Evolutionary conservation across 1,140 invertebrate species (phyloP), one percentile per base, ranked within the genome.

Genomic region (Diuraphis noxia): DNA sequence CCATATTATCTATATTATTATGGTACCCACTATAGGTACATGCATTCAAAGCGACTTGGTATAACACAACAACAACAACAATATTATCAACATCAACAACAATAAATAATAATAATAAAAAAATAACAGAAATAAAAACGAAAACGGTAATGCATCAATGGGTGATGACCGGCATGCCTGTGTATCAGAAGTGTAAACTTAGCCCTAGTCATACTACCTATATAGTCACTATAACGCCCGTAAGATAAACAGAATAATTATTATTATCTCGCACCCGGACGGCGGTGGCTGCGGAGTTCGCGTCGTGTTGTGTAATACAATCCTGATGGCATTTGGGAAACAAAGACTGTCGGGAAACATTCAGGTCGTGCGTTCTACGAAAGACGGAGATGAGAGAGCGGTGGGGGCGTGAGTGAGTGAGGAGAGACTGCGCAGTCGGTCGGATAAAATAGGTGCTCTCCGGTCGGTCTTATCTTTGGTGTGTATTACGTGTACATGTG

Each of bases 241-340:
- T 85, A 85, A 85, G 46, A 85, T 52, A 86, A 86, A 86, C 85
- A 38, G 46, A 23, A 86, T 86, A 52, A 86, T 86, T 36, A 86
- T 86, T 52, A 86, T 86, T 49, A 86, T 49, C 43, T 86, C 30
- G 84, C 84, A 49, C 43, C 84, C 19, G 43, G 43, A 21, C 8
- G 79, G 79, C 30, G 82, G 82, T n/a, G 41, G 19, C n/a, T 34
- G 19, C n/a, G 43, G 36, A 34, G 46, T 86, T 25, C 46, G 84
- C 34, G 84, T 3, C 46, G 46, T 86, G 85, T 38, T 52, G 85
- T 38, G 85, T 86, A 86, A 86, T 38, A 52, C 34, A 38, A 52
- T 86, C 85, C 85, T 36, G 85, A 21, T 52, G 46, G 85, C 46
- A 86, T 86, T 49, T 86, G 46, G 34, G 46, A 86, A 86, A 86